phyloP scores from a whole-genome alignment of 2,113 vertebrate species.

The Diadophis punctatus region DNA sequence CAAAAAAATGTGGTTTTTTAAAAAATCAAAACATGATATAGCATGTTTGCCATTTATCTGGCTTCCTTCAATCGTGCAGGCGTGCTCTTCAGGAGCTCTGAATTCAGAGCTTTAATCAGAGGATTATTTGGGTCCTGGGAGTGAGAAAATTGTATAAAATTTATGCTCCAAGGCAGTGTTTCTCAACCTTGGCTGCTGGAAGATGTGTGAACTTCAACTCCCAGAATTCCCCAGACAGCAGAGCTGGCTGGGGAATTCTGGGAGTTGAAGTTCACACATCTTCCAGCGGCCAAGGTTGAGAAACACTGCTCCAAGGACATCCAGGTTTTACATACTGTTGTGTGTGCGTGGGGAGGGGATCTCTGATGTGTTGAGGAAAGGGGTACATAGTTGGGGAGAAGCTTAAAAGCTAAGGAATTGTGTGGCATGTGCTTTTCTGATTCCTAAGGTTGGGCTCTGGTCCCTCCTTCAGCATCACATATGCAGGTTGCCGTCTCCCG shows the following conservation, averaged over 20 bases:
- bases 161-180: background rate
- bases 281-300: background rate
- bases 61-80: too few relatives aligned
- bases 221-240: background rate
- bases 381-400: background rate
- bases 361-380: background rate
- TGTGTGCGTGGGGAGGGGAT: background rate
- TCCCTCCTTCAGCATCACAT: background rate
- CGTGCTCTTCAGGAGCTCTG: background rate
- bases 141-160: background rate
- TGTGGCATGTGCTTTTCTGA: background rate
- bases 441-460: background rate
- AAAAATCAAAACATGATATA: too few relatives aligned
- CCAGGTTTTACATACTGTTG: background rate
- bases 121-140: background rate
- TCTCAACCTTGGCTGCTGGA: background rate
- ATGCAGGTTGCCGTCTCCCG: constrained; percentile 6
- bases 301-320: background rate
- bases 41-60: too few relatives aligned
- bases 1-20: too few relatives aligned
- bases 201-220: background rate
- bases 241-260: too few relatives aligned
- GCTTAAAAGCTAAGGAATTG: constrained; percentile 34
- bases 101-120: too few relatives aligned
- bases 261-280: too few relatives aligned